Evolutionary conservation across 2,113 vertebrate species (phyloP).

Genomic region (Alethe castanea): DNA sequence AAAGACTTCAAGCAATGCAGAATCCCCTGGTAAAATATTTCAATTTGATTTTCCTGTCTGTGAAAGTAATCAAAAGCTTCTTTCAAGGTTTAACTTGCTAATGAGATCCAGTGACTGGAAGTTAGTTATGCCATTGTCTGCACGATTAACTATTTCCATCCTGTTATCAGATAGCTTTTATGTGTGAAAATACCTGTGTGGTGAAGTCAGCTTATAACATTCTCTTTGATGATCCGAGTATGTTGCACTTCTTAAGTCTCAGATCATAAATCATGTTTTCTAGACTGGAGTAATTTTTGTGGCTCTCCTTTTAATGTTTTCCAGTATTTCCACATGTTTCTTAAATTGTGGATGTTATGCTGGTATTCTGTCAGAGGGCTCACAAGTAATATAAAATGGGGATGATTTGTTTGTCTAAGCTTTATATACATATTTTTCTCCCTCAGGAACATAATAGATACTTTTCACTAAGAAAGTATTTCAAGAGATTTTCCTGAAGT

Average conservation of each 20-base stretch:
- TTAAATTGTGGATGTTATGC: neutral
- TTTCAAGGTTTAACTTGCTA: slow-evolving; percentile 60
- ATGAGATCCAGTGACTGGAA: slow-evolving; percentile 51
- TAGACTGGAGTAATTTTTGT: neutral
- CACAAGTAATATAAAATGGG: neutral
- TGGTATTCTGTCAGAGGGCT: neutral
- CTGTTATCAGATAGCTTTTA: slow-evolving; percentile 8
- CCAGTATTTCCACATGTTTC: neutral
- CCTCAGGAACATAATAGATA: neutral
- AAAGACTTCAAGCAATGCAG: slow-evolving; percentile 13
- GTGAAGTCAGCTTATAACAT: neutral
- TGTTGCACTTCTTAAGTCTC: neutral
- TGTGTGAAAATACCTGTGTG: slow-evolving; percentile 27
- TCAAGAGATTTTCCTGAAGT: neutral
- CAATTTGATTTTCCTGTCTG: slow-evolving; percentile 48
- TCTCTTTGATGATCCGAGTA: slow-evolving; percentile 12
- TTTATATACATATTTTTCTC: neutral
- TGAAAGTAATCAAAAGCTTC: slow-evolving; percentile 53
- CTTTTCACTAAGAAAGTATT: neutral
- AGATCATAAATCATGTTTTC: slow-evolving; percentile 23
- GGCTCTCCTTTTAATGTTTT: neutral
- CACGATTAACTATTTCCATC: slow-evolving; percentile 53
- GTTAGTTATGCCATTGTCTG: slow-evolving; percentile 49
- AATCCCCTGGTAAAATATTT: slow-evolving; percentile 43
- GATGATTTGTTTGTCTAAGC: neutral